Percentiles rank a stretch among this genome's conserved stretches.
phyloP scores from a whole-genome alignment of 2,797 vertebrate species.

The Gastrophryne carolinensis region DNA sequence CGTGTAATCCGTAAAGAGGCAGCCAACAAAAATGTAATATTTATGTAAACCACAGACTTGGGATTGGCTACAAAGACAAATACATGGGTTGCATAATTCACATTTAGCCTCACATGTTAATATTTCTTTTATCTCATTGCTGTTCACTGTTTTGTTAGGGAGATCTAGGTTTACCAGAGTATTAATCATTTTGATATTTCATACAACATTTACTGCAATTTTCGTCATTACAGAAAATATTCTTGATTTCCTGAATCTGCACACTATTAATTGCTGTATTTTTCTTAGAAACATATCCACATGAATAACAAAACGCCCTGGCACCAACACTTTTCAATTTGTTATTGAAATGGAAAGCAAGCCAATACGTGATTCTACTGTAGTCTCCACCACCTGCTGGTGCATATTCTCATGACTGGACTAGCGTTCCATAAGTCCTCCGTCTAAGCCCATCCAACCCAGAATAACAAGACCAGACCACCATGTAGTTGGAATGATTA shows the following conservation, averaged over 20 bases:
- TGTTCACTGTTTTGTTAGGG: constrained; percentile 19
- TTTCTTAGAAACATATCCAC: background rate
- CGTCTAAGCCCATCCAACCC: too few relatives aligned
- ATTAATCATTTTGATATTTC: constrained; percentile 6
- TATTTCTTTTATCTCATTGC: constrained; percentile 25
- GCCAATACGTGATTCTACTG: too few relatives aligned
- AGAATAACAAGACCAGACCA: too few relatives aligned
- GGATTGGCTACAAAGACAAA: constrained; percentile 5
- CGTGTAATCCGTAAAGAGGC: background rate
- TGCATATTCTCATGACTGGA: too few relatives aligned
- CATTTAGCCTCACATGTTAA: background rate
- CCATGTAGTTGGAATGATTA: too few relatives aligned
- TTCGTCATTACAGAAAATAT: background rate
- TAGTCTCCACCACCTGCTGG: too few relatives aligned
- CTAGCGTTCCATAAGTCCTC: too few relatives aligned
- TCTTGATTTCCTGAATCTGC: background rate
- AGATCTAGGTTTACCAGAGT: background rate
- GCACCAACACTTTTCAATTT: background rate
- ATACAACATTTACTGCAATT: background rate
- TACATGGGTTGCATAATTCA: constrained; percentile 1
- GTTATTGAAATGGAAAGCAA: background rate
- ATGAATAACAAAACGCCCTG: background rate
- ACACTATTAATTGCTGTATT: background rate
- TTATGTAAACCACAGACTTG: constrained; percentile 10
- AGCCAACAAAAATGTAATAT: constrained; percentile 8